Percentiles rank a stretch among this genome's conserved stretches.
Conservation (phyloP, 2,797 vertebrate species). For the Leucoraja ocellata region DNA sequence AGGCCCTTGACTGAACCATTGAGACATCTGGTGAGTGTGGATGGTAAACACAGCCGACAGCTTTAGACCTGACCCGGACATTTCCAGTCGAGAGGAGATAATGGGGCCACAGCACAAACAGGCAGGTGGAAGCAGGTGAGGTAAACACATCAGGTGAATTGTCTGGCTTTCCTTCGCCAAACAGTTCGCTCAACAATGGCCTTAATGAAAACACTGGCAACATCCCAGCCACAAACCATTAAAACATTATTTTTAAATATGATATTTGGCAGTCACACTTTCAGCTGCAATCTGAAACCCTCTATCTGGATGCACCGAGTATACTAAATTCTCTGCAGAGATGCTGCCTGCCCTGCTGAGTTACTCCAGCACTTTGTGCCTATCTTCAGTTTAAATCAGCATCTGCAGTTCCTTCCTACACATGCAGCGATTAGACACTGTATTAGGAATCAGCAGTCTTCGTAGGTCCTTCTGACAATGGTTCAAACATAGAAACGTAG, state of each 20-base stretch:
- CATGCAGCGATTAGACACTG: too few relatives aligned
- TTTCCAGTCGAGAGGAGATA: conserved; percentile 10
- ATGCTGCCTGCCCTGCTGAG: too few relatives aligned
- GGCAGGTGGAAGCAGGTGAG: not conserved
- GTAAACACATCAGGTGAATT: not conserved
- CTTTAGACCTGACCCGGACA: not conserved
- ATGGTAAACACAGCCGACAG: not conserved
- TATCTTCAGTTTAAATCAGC: too few relatives aligned
- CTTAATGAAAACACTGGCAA: not conserved
- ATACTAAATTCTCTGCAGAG: too few relatives aligned
- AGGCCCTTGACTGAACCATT: not conserved
- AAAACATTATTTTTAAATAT: not conserved
- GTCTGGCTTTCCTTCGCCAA: not conserved
- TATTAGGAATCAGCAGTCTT: too few relatives aligned
- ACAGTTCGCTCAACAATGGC: conserved; percentile 1
- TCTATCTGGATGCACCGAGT: too few relatives aligned
- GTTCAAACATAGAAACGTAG: too few relatives aligned
- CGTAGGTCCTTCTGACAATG: too few relatives aligned
- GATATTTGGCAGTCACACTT: not conserved
- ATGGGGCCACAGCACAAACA: not conserved
- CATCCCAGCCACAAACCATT: not conserved
- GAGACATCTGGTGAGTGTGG: not conserved
- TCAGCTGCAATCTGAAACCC: not conserved
- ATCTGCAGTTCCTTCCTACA: too few relatives aligned
- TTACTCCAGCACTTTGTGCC: too few relatives aligned